phyloP scores from a whole-genome alignment of 2,797 vertebrate genomes.

The Pipistrellus pipistrellus region DNA sequence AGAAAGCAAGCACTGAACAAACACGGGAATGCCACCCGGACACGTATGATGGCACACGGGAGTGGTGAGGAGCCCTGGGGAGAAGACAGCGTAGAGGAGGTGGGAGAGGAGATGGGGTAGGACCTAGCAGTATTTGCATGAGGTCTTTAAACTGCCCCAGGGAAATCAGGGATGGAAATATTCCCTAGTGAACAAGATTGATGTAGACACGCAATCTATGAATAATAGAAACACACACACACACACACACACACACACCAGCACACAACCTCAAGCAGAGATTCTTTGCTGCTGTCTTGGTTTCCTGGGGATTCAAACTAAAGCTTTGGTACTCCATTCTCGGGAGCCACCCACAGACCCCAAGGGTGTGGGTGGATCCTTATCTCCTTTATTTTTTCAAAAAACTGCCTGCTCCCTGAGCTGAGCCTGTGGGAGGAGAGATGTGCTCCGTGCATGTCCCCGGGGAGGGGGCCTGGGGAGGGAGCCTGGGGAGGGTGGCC shows the following conservation, averaged over 20 bases:
- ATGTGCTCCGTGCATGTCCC: neutral
- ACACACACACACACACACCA: neutral
- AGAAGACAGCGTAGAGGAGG: neutral
- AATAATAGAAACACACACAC: neutral
- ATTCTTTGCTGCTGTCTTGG: neutral
- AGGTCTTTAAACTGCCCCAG: neutral
- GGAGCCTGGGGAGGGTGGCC: neutral
- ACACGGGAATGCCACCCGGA: neutral
- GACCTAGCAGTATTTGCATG: neutral
- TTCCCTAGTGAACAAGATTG: neutral
- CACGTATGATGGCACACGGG: neutral
- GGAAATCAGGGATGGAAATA: neutral
- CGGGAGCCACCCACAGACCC: neutral
- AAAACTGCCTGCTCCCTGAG: neutral
- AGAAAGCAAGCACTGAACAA: neutral
- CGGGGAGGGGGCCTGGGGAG: neutral
- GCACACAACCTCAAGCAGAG: neutral
- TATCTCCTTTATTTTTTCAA: neutral
- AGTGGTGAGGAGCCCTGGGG: neutral
- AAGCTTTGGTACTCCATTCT: neutral
- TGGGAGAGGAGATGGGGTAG: neutral
- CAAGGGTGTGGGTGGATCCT: neutral
- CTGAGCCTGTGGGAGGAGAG: neutral
- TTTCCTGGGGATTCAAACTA: neutral
- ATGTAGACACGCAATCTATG: rapidly evolving